A percentile compares a stretch with the other conserved stretches of the same genome.
Conservation (phyloP, 2,888 invertebrate species). For the Stegana nigrithorax region DNA sequence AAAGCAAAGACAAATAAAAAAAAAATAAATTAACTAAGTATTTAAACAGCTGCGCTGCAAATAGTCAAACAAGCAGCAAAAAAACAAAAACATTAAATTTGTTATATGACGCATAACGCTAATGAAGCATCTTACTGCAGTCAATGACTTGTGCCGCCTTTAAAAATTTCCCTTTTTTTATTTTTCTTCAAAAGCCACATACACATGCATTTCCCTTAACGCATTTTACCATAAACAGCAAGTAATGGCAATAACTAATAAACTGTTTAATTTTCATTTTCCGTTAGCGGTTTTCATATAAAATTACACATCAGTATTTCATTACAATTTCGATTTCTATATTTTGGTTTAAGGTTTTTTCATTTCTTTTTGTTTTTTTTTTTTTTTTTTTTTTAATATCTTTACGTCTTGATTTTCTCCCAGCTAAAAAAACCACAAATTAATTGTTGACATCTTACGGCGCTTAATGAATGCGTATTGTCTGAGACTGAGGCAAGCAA, state of each 20-base stretch:
- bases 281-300: no score
- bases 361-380: slow-evolving; percentile 14
- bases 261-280: no score
- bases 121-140: not conserved
- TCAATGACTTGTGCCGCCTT: not conserved
- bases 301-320: not conserved
- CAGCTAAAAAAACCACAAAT: slow-evolving; percentile 15
- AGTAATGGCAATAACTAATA: slow-evolving; percentile 7
- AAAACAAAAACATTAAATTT: no score
- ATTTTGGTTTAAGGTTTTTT: no score
- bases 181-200: no score
- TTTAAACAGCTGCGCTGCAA: no score
- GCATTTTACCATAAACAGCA: not conserved
- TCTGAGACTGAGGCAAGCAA: no score
- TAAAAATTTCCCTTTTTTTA: not conserved
- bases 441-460: slow-evolving; percentile 13
- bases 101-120: no score
- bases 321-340: not conserved
- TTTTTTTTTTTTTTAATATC: slow-evolving; percentile 1
- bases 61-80: no score
- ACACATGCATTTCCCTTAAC: not conserved
- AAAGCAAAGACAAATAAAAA: not conserved
- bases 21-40: no score
- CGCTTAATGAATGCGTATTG: not conserved
- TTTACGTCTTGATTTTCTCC: slow-evolving; percentile 6